Evolutionary conservation across 2,888 invertebrate species (phyloP), one percentile per base, ranked within the genome.

Genomic region (Incurvaria masculella): DNA sequence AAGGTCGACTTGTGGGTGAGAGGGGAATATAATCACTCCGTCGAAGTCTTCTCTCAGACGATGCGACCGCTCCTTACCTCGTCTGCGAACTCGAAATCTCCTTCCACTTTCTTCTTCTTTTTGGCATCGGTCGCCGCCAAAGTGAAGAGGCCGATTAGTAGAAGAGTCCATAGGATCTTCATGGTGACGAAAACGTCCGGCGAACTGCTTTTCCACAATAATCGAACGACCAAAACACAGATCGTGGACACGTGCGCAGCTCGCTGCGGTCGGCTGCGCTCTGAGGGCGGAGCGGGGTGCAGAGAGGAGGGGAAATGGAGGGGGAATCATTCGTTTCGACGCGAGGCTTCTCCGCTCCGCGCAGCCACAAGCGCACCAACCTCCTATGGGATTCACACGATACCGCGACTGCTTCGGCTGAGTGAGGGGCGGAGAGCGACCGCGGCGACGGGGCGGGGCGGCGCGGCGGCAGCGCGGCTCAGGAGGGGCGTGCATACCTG

Each of bases 51-150:
- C 49, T 21, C 23, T 10, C 5, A 23, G 5, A 23, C 23, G 23
- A 23, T 23, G 10, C 23, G n/a, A n/a, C n/a, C n/a, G 10, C 23
- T 23, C 10, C 23, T 23, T 78, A 88, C 88, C 86, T 88, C 88
- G 72, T 88, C 88, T 62, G 87, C 87, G 66, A 88, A 88, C 66
- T 88, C 88, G 66, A 88, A 88, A 68, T 88, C 88, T 51, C 87
- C 87, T 64, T 88, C 87, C 66, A 86, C 87, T 72, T 87, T 88
- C 66, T 85, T 80, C 74, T 86, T 86, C 68, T 85, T 81, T 59
- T 79, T 79, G 45, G 74, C 79, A 52, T 79, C 75, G 27, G 21
- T 21, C 14, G 43, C 5, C 20, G 21, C 10, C 17, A 43, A 18
- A 2, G 23, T 21, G 23, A 43, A 17, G 14, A 43, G 23, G 2